These are phyloP conservation scores for Nomada ferruginata DNA, from an alignment of 2,888 invertebrate species.

Conservation along the genomic window DNA sequence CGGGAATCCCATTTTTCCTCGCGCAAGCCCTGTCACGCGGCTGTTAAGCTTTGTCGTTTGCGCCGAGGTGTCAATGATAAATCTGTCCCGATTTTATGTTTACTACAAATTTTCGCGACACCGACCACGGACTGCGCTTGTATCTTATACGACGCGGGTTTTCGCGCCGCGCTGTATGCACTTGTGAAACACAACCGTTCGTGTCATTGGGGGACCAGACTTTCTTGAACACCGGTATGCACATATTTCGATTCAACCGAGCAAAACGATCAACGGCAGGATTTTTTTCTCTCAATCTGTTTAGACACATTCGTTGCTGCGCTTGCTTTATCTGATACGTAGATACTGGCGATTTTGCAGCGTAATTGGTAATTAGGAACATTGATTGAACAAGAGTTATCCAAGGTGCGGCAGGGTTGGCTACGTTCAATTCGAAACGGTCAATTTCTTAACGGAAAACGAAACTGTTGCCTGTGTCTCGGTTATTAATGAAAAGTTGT, in stretches of 20 bases:
- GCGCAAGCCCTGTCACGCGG: not conserved
- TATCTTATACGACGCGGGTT: constrained; percentile 5
- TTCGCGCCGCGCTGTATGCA: not conserved
- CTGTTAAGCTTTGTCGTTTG: not conserved
- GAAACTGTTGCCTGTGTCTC: too few species aligned
- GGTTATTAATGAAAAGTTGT: not conserved
- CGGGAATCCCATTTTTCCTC: not conserved
- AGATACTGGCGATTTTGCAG: too few species aligned
- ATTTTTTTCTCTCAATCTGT: not conserved
- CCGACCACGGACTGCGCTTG: not conserved
- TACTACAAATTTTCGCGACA: constrained; percentile 28
- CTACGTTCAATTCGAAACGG: too few species aligned
- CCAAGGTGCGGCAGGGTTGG: too few species aligned
- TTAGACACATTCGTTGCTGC: not conserved
- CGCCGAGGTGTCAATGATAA: constrained; percentile 25
- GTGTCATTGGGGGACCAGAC: constrained; percentile 15
- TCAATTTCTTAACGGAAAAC: too few species aligned
- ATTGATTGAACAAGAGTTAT: too few species aligned
- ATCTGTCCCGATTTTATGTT: constrained; percentile 40
- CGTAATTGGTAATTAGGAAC: too few species aligned
- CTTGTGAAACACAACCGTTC: not conserved
- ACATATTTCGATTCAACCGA: constrained; percentile 1
- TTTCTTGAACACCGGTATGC: constrained; percentile 2
- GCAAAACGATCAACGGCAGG: not conserved
- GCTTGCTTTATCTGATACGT: too few species aligned